Evolutionary conservation across 2,113 vertebrate genomes (phyloP).

Genomic region (Nothoprocta pentlandii): DNA sequence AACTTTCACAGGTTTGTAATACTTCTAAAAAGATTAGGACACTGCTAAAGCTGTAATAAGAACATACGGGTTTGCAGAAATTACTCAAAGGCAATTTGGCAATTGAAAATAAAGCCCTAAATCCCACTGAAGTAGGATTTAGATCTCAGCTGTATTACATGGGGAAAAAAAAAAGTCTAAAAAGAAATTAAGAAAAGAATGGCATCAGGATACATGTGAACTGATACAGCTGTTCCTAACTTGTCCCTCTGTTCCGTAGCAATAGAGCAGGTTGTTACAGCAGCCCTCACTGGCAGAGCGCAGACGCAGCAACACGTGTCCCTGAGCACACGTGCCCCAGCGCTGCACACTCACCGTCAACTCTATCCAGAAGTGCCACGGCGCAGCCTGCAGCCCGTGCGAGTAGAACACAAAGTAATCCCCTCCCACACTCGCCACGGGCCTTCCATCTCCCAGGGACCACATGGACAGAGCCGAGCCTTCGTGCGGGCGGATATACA

Average conservation of each 20-base stretch:
- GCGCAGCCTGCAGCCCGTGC: conserved; percentile 85
- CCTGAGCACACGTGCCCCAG: background rate
- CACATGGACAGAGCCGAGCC: conserved; percentile 85
- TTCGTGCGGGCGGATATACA: conserved; percentile 85
- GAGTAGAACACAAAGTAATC: conserved; percentile 98
- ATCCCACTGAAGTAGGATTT: background rate
- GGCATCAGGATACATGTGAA: background rate
- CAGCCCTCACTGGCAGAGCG: background rate
- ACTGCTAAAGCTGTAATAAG: background rate
- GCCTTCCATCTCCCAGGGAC: conserved; percentile 90
- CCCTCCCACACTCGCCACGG: conserved; percentile 82
- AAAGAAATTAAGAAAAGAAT: background rate
- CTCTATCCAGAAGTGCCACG: conserved; percentile 95
- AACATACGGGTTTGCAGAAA: background rate
- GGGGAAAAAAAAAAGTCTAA: background rate
- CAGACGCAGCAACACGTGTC: background rate
- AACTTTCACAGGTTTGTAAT: background rate
- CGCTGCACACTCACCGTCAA: conserved; percentile 79
- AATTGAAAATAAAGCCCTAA: background rate
- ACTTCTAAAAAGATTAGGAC: background rate
- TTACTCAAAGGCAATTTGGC: background rate
- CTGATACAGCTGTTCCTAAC: background rate
- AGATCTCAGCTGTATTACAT: background rate
- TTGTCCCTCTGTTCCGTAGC: no score
- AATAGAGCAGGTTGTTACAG: background rate